Evolutionary conservation across 1,140 invertebrate genomes (phyloP).

Genomic region (Aphis gossypii): DNA sequence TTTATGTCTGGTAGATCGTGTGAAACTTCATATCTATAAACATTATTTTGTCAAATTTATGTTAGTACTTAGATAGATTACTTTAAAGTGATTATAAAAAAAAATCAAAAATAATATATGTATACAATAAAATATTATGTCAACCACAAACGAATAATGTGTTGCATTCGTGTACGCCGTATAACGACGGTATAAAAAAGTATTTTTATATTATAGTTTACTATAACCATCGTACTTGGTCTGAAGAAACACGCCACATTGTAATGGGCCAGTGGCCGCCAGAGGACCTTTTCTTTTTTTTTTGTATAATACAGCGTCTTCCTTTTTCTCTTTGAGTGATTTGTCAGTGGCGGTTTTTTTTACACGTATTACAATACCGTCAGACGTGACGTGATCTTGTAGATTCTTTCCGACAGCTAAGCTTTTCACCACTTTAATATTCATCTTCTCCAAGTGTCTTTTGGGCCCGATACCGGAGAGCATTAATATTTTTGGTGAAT

Average conservation of each 20-base stretch:
- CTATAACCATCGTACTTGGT: slow-evolving; percentile 62
- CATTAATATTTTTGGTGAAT: slow-evolving; percentile 64
- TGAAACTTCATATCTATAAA: slow-evolving; percentile 59
- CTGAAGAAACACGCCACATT: slow-evolving; percentile 63
- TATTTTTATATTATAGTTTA: background rate
- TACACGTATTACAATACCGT: slow-evolving; percentile 64
- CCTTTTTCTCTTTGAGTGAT: slow-evolving; percentile 66
- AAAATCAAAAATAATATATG: no score
- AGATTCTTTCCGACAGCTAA: slow-evolving; percentile 65
- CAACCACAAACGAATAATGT: background rate
- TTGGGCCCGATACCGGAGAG: slow-evolving; percentile 66
- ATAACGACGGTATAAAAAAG: background rate
- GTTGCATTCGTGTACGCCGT: background rate
- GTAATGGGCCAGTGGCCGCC: slow-evolving; percentile 63
- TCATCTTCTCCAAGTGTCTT: slow-evolving; percentile 62
- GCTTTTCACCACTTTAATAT: slow-evolving; percentile 62
- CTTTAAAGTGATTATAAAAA: no score
- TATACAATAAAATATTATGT: background rate
- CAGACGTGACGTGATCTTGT: slow-evolving; percentile 65
- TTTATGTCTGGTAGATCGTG: slow-evolving; percentile 71
- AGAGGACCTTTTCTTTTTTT: slow-evolving; percentile 63
- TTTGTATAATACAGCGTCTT: slow-evolving; percentile 67
- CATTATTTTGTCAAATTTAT: background rate
- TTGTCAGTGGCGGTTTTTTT: slow-evolving; percentile 66
- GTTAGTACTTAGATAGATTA: background rate